Conservation (phyloP, 2,113 vertebrate species). For the Myanophis thanlyinensis region DNA sequence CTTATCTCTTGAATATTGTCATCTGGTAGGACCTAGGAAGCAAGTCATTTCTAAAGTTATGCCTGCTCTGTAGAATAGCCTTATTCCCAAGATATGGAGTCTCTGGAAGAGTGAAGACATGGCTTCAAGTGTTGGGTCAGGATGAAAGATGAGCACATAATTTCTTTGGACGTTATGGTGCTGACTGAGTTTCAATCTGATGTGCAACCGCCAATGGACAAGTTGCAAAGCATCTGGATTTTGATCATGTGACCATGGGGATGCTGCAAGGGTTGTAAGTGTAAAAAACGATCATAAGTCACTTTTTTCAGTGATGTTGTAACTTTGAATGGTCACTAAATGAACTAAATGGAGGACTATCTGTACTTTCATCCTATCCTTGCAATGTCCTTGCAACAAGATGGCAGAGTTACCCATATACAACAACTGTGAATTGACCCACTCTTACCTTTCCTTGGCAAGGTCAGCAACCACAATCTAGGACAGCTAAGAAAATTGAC, state of each 20-base stretch:
- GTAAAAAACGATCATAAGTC: too few relatives aligned
- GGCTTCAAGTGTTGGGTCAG: neutral
- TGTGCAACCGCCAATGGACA: too few relatives aligned
- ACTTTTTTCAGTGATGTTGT: too few relatives aligned
- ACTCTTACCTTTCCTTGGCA: neutral
- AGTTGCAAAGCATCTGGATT: too few relatives aligned
- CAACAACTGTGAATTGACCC: neutral
- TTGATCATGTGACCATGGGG: too few relatives aligned
- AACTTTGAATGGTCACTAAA: too few relatives aligned
- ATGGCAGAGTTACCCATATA: neutral
- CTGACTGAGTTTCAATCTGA: neutral
- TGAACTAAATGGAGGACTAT: too few relatives aligned
- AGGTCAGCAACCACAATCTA: neutral
- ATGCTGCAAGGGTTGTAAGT: too few relatives aligned
- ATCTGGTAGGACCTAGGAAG: neutral
- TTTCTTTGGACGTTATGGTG: neutral
- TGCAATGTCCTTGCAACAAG: neutral
- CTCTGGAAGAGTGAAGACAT: neutral
- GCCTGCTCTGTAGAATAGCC: neutral
- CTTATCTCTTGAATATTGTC: neutral
- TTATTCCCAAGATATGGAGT: neutral
- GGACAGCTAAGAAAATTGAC: neutral
- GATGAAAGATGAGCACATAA: neutral
- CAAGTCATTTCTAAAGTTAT: neutral
- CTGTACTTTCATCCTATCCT: neutral